Evolutionary conservation across 2,888 invertebrate genomes (phyloP).

Genomic region (Meganola albula): DNA sequence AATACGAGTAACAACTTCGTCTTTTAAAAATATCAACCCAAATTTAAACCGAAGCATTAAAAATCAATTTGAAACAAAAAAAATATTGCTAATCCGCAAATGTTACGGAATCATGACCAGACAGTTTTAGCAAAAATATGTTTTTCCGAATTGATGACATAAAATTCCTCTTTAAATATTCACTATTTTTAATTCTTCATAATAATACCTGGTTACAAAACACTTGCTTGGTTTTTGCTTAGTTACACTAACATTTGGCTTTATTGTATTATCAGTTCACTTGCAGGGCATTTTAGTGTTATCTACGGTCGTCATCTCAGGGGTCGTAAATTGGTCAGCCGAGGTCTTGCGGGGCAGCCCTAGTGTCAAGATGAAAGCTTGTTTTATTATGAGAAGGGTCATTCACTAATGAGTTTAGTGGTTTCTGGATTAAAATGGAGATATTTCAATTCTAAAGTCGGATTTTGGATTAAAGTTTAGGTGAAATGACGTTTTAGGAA

Average conservation of each 20-base stretch:
- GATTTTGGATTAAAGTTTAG: slow-evolving; percentile 6
- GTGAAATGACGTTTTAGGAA: slow-evolving; percentile 1
- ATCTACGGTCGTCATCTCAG: slow-evolving; percentile 64
- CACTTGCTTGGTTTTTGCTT: slow-evolving; percentile 31
- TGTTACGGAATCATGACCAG: too few species aligned
- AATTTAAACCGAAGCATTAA: too few species aligned
- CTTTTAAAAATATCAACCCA: too few species aligned
- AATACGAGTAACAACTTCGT: too few species aligned
- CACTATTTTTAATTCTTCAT: too few species aligned
- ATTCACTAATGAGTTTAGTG: slow-evolving; percentile 58
- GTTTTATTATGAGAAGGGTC: slow-evolving; percentile 62
- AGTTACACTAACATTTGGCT: slow-evolving; percentile 57
- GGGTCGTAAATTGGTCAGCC: slow-evolving; percentile 37
- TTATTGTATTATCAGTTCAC: slow-evolving; percentile 60
- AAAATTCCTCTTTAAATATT: too few species aligned
- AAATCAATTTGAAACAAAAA: too few species aligned
- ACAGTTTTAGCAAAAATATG: too few species aligned
- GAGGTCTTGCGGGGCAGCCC: slow-evolving; percentile 44
- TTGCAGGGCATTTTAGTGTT: slow-evolving; percentile 58
- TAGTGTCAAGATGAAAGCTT: slow-evolving; percentile 66
- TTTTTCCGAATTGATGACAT: too few species aligned
- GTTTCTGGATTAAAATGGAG: slow-evolving; percentile 34
- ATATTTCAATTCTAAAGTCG: slow-evolving; percentile 15
- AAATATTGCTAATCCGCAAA: too few species aligned
- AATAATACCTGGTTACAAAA: too few species aligned